A percentile compares a stretch with the other conserved stretches of the same genome.
phyloP scores from a whole-genome alignment of 2,888 invertebrate genomes.

The Aspidapion aeneum region DNA sequence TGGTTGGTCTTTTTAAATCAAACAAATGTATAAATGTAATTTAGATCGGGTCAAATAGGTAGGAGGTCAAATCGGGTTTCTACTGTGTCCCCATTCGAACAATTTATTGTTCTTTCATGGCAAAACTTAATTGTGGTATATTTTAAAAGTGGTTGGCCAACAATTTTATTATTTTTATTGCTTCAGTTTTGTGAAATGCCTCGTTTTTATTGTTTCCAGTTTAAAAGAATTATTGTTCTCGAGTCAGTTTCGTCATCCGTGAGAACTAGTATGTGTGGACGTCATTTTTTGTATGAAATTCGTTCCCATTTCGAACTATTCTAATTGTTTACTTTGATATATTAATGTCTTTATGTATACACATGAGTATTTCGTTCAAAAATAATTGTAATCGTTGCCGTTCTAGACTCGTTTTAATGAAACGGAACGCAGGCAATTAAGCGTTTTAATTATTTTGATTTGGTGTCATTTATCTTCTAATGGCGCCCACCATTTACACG shows the following conservation, averaged over 20 bases:
- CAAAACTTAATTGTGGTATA: background rate
- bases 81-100: background rate
- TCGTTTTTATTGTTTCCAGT: slow-evolving; percentile 33
- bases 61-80: background rate
- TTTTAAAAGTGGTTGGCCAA: slow-evolving; percentile 1
- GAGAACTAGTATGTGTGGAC: slow-evolving; percentile 26
- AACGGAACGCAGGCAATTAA: background rate
- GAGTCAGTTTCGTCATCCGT: slow-evolving; percentile 31
- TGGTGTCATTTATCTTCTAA: background rate
- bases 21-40: too few relatives aligned
- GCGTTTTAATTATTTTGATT: background rate
- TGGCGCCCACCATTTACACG: background rate
- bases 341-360: background rate
- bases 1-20: too few relatives aligned
- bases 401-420: background rate
- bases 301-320: background rate
- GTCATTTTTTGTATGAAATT: background rate
- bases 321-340: background rate
- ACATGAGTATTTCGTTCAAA: background rate
- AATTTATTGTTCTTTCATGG: background rate
- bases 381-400: background rate
- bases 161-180: slow-evolving; percentile 25
- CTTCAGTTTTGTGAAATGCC: slow-evolving; percentile 31
- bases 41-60: background rate
- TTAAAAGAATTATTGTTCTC: slow-evolving; percentile 31